phyloP scores from a whole-genome alignment of 2,888 invertebrate species.

The Drosophila pseudotalamancana region DNA sequence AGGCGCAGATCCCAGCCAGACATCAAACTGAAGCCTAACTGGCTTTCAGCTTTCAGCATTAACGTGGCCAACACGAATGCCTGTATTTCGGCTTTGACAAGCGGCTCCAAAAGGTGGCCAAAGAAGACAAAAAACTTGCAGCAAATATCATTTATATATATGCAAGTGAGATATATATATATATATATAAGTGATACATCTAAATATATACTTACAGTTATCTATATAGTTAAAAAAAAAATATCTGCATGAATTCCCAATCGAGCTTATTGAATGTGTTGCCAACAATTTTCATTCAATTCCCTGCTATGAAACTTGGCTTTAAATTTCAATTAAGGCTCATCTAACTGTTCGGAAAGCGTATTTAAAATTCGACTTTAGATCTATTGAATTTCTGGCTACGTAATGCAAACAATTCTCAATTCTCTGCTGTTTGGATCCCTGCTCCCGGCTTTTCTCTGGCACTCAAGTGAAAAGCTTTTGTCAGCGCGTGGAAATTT shows the following conservation, averaged over 20 bases:
- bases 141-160: too few species aligned
- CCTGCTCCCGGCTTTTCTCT: conserved; percentile 63
- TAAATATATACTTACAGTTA: too few species aligned
- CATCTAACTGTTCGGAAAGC: neutral
- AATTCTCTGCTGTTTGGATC: conserved; percentile 27
- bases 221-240: too few species aligned
- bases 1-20: conserved; percentile 29
- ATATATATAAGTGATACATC: neutral
- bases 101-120: neutral
- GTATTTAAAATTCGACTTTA: conserved; percentile 17
- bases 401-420: conserved; percentile 28
- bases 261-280: too few species aligned
- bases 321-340: neutral
- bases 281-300: too few species aligned
- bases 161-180: too few species aligned
- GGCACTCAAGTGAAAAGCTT: conserved; percentile 80
- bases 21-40: conserved; percentile 1
- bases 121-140: neutral
- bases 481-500: conserved; percentile 78
- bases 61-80: conserved; percentile 5
- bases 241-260: too few species aligned
- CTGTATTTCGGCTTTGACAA: conserved; percentile 7
- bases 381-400: neutral
- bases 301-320: too few species aligned
- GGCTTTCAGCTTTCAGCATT: conserved; percentile 13